A percentile compares a stretch with the other conserved stretches of the same genome.
Evolutionary conservation across 1,140 invertebrate species (phyloP).

Genomic region (Hycleus cichorii): DNA sequence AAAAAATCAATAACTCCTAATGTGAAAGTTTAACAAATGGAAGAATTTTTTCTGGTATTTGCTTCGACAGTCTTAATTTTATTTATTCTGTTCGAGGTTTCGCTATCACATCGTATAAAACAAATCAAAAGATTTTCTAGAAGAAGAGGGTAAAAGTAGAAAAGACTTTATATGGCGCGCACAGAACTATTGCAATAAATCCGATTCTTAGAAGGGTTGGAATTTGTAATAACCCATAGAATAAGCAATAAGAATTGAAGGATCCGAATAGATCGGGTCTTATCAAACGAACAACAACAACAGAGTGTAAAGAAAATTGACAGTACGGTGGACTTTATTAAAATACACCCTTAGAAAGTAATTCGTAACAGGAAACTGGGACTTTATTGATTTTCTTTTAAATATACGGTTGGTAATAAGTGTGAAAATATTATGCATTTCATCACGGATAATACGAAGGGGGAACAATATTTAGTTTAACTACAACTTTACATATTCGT

Average conservation of each 20-base stretch:
- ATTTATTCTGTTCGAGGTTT: too few species aligned
- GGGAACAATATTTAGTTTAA: conserved; percentile 14
- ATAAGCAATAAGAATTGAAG: conserved; percentile 28
- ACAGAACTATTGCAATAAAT: conserved; percentile 27
- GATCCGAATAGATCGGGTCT: conserved; percentile 14
- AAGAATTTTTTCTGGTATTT: too few species aligned
- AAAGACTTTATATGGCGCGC: conserved; percentile 19
- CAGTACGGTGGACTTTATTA: too few species aligned
- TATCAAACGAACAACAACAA: conserved; percentile 14
- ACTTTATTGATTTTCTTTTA: neutral
- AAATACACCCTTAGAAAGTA: too few species aligned
- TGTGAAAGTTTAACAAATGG: too few species aligned
- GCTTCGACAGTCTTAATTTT: too few species aligned
- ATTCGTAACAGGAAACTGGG: too few species aligned
- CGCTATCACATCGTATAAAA: too few species aligned
- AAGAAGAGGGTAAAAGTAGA: conserved; percentile 7
- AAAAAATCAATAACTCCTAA: too few species aligned
- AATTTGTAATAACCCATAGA: conserved; percentile 29
- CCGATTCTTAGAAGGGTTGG: conserved; percentile 24
- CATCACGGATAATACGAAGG: neutral
- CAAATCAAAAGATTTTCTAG: too few species aligned
- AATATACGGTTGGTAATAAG: neutral
- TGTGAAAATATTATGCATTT: too few species aligned
- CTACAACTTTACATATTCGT: conserved; percentile 22
- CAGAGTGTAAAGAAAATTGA: neutral